Evolutionary conservation across 2,797 vertebrate genomes (phyloP), one percentile per base, ranked within the genome.

Genomic region (Gymnothorax javanicus): DNA sequence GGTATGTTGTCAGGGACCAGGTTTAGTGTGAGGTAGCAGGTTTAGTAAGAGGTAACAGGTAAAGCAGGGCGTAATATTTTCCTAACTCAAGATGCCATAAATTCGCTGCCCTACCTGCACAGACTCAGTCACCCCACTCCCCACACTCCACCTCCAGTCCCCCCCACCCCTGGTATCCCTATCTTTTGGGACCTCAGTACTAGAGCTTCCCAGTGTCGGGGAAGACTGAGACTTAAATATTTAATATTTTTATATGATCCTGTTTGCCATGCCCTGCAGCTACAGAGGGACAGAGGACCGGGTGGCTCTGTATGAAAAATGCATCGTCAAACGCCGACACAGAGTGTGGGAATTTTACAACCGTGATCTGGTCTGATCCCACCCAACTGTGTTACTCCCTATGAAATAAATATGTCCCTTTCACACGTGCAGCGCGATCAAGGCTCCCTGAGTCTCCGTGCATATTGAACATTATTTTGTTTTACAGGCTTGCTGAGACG

Each of bases 201-300:
- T 89, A 92, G 91, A 88, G 91, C 88, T 90, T 89, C 56, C 83
- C 27, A 83, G 87, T 91, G 90, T 90, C 82, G 88, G 90, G 88
- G 87, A 89, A 92, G 87, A 91, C 89, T 43, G 3, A 73, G 84
- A 92, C 90, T 94, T 95, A 91, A 95, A 96, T 94, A 95, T 95
- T 95, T 95, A 82, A 95, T 95, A 86, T 86, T 90, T 91, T 67
- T 90, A 69, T 82, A 82, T 86, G 54, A 75, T 84, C 82, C 75
- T 77, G 23, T 88, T 91, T 91, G 88, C 89, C 84, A 88, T 94
- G 92, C 91, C 94, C 92, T 87, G 90, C 91, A 94, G 95, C 93
- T 89, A 91, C 89, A 43, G 92, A 93, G 92, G 93, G 94, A 94
- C 94, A 94, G 93, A 86, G 86, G 87, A 86, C 90, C 89, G 90